These are phyloP conservation scores for Gambelia wislizenii DNA, from an alignment of 2,797 vertebrate genomes.

Conservation along the genomic window DNA sequence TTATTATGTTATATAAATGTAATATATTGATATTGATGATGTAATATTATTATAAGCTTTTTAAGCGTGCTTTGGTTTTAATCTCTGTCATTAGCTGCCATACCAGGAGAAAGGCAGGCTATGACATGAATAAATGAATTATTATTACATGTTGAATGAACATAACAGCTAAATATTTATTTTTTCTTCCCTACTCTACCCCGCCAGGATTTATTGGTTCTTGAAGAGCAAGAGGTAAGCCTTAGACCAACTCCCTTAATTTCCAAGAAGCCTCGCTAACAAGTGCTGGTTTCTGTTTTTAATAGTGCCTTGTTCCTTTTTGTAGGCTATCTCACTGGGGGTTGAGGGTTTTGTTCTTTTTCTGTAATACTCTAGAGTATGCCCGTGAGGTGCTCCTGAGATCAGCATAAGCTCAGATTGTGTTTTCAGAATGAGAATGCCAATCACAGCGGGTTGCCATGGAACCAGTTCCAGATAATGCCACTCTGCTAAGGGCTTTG, in stretches of 20 bases:
- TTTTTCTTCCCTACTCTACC: not conserved
- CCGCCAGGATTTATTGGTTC: slow-evolving; percentile 96
- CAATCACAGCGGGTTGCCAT: not conserved
- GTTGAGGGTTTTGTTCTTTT: not conserved
- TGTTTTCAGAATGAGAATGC: not conserved
- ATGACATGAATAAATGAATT: too few species aligned
- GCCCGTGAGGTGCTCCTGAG: not conserved
- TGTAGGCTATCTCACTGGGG: not conserved
- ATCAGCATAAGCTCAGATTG: not conserved
- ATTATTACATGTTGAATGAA: not conserved
- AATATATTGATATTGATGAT: too few species aligned
- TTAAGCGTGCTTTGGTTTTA: too few species aligned
- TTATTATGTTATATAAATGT: too few species aligned
- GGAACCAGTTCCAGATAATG: not conserved
- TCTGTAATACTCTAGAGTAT: not conserved
- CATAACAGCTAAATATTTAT: slow-evolving; percentile 37
- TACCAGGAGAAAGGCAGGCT: too few species aligned
- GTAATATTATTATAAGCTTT: too few species aligned
- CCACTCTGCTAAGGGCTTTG: not conserved
- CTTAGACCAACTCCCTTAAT: not conserved
- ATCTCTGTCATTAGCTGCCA: too few species aligned
- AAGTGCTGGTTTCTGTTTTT: slow-evolving; percentile 5
- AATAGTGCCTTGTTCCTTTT: not conserved
- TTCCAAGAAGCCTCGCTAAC: not conserved
- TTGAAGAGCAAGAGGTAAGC: slow-evolving; percentile 97